Evolutionary conservation across 2,797 vertebrate species (phyloP).

Genomic region (Esox masquinongy): DNA sequence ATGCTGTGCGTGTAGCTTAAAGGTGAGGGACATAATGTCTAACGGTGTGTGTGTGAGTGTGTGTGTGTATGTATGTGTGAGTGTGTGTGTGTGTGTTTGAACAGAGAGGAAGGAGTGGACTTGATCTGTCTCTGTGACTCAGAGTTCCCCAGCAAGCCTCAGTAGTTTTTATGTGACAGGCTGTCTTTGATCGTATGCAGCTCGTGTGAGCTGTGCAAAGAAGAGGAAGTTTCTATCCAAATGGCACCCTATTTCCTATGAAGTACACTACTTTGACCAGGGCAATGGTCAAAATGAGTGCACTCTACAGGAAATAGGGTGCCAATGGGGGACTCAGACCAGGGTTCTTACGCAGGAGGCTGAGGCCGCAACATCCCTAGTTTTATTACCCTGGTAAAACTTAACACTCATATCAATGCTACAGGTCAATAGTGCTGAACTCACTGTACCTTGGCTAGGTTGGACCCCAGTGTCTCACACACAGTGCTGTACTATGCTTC

Average conservation of each 20-base stretch:
- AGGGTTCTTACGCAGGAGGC: conserved; percentile 20
- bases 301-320: not conserved
- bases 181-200: conserved; percentile 41
- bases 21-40: conserved; percentile 2
- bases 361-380: conserved; percentile 50
- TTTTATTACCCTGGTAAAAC: conserved; percentile 61
- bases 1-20: not conserved
- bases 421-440: conserved; percentile 31
- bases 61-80: conserved; percentile 2
- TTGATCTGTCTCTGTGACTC: not conserved
- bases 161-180: conserved; percentile 53
- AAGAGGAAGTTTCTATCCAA: not conserved
- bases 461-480: not conserved
- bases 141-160: conserved; percentile 12
- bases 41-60: conserved; percentile 2
- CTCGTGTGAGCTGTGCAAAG: not conserved
- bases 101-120: not conserved
- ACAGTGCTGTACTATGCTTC: not conserved
- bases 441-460: not conserved
- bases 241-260: not conserved
- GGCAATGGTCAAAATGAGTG: not conserved
- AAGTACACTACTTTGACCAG: not conserved
- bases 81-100: conserved; percentile 5
- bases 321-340: not conserved
- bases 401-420: conserved; percentile 30